Evolutionary conservation across 2,888 invertebrate genomes (phyloP).

Genomic region (Brassicogethes aeneus): DNA sequence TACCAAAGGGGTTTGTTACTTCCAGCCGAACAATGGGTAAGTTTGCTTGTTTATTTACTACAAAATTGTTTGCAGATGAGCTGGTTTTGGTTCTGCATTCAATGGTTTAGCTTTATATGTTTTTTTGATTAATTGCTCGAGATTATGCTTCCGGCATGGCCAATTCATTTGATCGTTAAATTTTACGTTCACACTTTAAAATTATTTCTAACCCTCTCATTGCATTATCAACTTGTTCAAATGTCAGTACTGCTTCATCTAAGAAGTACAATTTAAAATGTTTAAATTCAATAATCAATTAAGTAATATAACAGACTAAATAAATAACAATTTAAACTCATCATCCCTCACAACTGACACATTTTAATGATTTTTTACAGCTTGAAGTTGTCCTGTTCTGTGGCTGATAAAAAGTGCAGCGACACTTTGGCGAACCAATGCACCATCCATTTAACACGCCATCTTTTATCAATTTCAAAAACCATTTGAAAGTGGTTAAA

Average conservation of each 20-base stretch:
- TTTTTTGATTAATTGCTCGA: constrained; percentile 9
- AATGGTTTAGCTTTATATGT: constrained; percentile 1
- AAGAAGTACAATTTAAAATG: constrained; percentile 13
- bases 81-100: constrained; percentile 7
- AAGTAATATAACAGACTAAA: constrained; percentile 2
- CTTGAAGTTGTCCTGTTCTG: constrained; percentile 30
- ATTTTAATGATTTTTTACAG: constrained; percentile 35
- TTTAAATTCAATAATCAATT: constrained; percentile 6
- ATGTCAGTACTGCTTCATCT: too few relatives aligned
- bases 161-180: constrained; percentile 9
- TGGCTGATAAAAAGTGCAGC: constrained; percentile 33
- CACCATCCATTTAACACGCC: background rate
- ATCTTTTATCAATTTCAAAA: background rate
- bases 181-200: too few relatives aligned
- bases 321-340: constrained; percentile 3
- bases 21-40: constrained; percentile 90
- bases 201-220: too few relatives aligned
- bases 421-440: constrained; percentile 25
- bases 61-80: constrained; percentile 8
- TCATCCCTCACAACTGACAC: constrained; percentile 15
- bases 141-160: constrained; percentile 6
- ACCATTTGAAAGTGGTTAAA: background rate
- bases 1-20: constrained; percentile 79
- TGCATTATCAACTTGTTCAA: too few relatives aligned
- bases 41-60: constrained; percentile 45